phyloP scores from a whole-genome alignment of 2,113 vertebrate genomes.

The Ornithorhynchus anatinus region DNA sequence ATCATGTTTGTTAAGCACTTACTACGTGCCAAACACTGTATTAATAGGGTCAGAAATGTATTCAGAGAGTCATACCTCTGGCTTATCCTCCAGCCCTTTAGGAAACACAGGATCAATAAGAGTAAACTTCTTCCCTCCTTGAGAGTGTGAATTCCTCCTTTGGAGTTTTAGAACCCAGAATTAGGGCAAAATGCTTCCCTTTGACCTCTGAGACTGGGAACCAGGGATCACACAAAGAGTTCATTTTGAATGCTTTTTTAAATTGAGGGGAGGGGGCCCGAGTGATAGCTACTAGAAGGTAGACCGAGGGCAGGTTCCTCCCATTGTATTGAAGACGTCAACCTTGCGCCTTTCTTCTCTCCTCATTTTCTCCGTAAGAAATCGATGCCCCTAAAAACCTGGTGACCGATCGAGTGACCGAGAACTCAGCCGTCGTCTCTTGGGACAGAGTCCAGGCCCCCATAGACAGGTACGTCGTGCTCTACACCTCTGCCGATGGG shows the following conservation, averaged over 20 bases:
- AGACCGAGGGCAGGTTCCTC: neutral
- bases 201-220: neutral
- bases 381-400: conserved; percentile 65
- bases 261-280: neutral
- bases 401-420: conserved; percentile 66
- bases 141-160: no score
- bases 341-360: conserved; percentile 41
- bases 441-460: conserved; percentile 74
- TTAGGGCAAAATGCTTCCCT: no score
- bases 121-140: no score
- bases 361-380: neutral
- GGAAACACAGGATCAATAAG: no score
- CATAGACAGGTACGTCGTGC: conserved; percentile 76
- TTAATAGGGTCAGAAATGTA: no score
- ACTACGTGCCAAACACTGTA: no score
- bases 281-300: neutral
- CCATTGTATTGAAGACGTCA: conserved; percentile 29
- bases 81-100: no score
- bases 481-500: conserved; percentile 71
- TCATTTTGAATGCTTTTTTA: no score
- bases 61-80: no score
- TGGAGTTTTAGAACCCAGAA: no score
- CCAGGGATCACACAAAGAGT: neutral
- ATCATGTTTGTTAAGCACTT: no score
- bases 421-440: conserved; percentile 72